Evolutionary conservation across 2,888 invertebrate genomes (phyloP).

Genomic region (Nymphalis urticae): DNA sequence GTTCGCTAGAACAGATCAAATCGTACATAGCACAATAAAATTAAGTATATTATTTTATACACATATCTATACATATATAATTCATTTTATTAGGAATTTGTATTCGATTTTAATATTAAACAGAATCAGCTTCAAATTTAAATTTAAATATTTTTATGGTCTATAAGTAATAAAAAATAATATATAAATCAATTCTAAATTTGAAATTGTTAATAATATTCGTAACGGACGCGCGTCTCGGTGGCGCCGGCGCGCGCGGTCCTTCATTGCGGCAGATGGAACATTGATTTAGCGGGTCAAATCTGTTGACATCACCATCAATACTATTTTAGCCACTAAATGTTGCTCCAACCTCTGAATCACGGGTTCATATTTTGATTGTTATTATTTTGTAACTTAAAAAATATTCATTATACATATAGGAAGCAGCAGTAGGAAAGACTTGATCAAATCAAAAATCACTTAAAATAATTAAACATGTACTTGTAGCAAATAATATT

Average conservation of each 20-base stretch:
- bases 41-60: no score
- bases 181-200: slow-evolving; percentile 8
- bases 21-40: no score
- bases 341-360: slow-evolving; percentile 47
- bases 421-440: no score
- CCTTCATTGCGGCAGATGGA: slow-evolving; percentile 62
- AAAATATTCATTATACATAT: background rate
- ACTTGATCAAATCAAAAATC: no score
- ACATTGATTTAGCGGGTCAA: slow-evolving; percentile 75
- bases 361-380: slow-evolving; percentile 28
- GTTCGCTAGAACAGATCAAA: no score
- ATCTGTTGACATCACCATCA: slow-evolving; percentile 73
- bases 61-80: no score
- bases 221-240: slow-evolving; percentile 31
- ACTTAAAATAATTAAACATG: no score
- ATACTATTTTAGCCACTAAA: slow-evolving; percentile 62
- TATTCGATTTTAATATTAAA: background rate
- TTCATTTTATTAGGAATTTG: background rate
- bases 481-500: no score
- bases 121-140: background rate
- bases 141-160: background rate
- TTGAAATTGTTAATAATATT: slow-evolving; percentile 16
- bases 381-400: slow-evolving; percentile 1
- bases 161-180: background rate
- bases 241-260: slow-evolving; percentile 42